phyloP scores from a whole-genome alignment of 2,113 vertebrate genomes.

The Prinia subflava region DNA sequence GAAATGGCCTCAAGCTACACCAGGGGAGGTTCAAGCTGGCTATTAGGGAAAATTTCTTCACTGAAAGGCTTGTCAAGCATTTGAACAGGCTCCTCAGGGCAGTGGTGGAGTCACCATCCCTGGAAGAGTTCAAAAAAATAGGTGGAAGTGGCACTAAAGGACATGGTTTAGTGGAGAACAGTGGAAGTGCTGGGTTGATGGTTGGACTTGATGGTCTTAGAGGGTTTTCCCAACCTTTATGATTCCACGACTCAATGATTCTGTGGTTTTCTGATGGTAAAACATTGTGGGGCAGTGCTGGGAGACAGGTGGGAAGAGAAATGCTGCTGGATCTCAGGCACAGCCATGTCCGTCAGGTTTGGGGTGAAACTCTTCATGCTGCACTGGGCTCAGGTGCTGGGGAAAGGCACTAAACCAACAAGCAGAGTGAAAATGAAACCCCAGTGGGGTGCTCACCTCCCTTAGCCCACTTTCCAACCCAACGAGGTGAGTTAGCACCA shows the following conservation, averaged over 20 bases:
- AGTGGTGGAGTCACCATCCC: background rate
- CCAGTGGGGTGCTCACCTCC: rapidly evolving
- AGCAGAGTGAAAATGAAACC: background rate
- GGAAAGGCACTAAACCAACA: background rate
- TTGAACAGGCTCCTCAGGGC: background rate
- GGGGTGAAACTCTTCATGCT: background rate
- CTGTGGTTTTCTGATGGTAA: background rate
- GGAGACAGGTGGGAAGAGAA: background rate
- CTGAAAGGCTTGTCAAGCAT: background rate
- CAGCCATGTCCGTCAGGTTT: background rate
- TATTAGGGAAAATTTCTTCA: background rate
- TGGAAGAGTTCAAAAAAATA: background rate
- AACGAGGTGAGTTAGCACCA: background rate
- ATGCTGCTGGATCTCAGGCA: background rate
- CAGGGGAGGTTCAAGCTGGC: background rate
- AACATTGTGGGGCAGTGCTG: background rate
- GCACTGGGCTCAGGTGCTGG: rapidly evolving
- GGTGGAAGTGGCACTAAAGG: background rate
- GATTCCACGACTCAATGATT: rapidly evolving
- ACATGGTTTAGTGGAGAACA: background rate
- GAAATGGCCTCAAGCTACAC: background rate
- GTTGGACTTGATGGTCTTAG: background rate
- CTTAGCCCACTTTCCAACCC: background rate
- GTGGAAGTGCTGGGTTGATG: background rate
- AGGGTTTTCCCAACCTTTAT: background rate